Conservation (phyloP, 2,888 invertebrate genomes). For the Eupelmus urozonus region DNA sequence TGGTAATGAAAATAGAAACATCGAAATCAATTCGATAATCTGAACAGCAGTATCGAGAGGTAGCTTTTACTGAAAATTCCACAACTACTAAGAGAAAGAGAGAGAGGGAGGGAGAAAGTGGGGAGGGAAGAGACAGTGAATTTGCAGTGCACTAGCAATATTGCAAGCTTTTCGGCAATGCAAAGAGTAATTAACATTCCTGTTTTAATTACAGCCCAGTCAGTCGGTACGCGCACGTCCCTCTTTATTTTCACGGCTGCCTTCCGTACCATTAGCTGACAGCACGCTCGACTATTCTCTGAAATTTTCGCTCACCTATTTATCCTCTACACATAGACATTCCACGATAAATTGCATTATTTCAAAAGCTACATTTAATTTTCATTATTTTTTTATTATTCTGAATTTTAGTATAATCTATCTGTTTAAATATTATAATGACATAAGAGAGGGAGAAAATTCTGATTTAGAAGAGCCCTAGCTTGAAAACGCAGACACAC, state of each 20-base stretch:
- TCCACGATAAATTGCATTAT: no score
- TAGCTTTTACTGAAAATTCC: slow-evolving; percentile 21
- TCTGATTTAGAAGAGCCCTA: no score
- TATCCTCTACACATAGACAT: not conserved
- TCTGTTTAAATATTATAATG: no score
- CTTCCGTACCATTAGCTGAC: slow-evolving; percentile 69
- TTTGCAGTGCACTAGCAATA: slow-evolving; percentile 36
- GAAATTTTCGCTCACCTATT: slow-evolving; percentile 36
- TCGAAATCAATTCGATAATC: no score
- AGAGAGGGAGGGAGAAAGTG: no score
- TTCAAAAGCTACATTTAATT: no score
- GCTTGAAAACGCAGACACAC: no score
- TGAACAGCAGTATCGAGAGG: not conserved
- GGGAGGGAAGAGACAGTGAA: no score
- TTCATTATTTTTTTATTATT: no score
- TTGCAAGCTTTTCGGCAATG: slow-evolving; percentile 71
- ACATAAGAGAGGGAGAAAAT: no score
- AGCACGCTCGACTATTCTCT: slow-evolving; percentile 32
- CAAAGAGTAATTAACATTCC: slow-evolving; percentile 77
- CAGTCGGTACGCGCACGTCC: slow-evolving; percentile 54
- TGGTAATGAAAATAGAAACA: slow-evolving; percentile 27
- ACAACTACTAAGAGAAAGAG: no score
- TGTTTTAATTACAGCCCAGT: slow-evolving; percentile 74
- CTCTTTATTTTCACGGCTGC: slow-evolving; percentile 70
- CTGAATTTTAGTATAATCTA: no score